These are phyloP conservation scores for Macrochelys suwanniensis DNA, from an alignment of 2,797 vertebrate species.

Conservation along the genomic window DNA sequence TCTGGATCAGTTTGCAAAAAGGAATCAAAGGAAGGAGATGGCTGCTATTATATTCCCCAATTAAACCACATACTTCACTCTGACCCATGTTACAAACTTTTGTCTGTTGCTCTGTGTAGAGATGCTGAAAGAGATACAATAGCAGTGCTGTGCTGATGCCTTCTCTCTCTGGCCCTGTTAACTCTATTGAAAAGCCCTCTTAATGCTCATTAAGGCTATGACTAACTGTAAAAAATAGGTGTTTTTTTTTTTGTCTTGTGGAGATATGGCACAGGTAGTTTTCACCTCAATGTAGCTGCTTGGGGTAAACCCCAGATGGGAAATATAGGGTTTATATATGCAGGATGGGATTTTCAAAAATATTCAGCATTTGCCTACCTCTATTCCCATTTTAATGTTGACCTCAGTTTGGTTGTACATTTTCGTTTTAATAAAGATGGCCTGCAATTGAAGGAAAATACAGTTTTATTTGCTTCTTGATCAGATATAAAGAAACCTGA, in stretches of 20 bases:
- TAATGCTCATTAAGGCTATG: neutral
- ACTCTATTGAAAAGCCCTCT: neutral
- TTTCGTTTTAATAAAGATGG: neutral
- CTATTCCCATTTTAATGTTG: fast-evolving
- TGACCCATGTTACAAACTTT: neutral
- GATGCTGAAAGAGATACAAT: neutral
- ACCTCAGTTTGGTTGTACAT: neutral
- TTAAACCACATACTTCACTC: neutral
- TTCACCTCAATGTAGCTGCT: neutral
- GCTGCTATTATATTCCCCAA: neutral
- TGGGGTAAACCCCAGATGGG: neutral
- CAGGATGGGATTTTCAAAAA: neutral
- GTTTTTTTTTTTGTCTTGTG: neutral
- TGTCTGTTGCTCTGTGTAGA: fast-evolving
- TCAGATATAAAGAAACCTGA: slow-evolving; percentile 39
- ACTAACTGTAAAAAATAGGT: neutral
- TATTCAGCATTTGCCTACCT: fast-evolving
- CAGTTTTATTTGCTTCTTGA: neutral
- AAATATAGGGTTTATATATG: neutral
- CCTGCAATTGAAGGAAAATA: neutral
- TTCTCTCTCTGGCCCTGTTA: neutral
- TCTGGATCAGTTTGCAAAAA: neutral
- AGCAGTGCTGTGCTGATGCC: neutral
- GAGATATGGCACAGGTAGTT: neutral
- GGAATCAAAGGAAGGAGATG: neutral